phyloP scores from a whole-genome alignment of 2,113 vertebrate species.

The Montifringilla adamsi region DNA sequence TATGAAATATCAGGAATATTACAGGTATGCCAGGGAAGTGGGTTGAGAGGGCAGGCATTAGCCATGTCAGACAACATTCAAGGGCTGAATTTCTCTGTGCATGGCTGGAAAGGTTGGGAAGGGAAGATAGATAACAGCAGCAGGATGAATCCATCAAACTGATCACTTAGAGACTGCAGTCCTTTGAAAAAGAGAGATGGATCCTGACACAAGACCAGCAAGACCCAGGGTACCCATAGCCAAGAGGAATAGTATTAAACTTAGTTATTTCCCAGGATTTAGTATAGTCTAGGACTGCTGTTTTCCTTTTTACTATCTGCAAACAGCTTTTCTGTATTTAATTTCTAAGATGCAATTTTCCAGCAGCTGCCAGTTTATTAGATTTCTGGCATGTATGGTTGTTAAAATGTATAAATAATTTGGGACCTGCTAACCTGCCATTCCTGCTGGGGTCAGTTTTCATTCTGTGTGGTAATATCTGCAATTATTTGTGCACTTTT shows the following conservation, averaged over 20 bases:
- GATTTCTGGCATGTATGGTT: neutral
- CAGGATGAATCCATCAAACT: neutral
- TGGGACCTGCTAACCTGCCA: neutral
- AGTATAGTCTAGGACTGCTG: neutral
- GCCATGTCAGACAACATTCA: neutral
- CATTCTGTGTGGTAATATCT: neutral
- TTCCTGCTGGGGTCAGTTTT: neutral
- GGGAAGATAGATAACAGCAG: neutral
- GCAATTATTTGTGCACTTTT: neutral
- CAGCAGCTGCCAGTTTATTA: slow-evolving; percentile 4
- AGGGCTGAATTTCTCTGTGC: neutral
- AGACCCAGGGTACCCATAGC: neutral
- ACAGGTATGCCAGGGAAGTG: neutral
- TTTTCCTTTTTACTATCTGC: neutral
- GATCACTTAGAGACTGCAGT: neutral
- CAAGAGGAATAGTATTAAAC: neutral
- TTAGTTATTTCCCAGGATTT: neutral
- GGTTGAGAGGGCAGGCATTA: neutral
- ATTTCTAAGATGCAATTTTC: slow-evolving; percentile 13
- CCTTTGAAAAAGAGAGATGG: neutral
- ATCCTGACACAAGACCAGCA: neutral
- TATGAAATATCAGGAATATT: neutral
- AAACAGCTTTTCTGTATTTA: neutral
- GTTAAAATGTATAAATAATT: slow-evolving; percentile 23
- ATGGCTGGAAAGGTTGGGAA: neutral